Evolutionary conservation across 2,113 vertebrate genomes (phyloP), one percentile per base, ranked within the genome.

Genomic region (Ivindomyrus marchei): DNA sequence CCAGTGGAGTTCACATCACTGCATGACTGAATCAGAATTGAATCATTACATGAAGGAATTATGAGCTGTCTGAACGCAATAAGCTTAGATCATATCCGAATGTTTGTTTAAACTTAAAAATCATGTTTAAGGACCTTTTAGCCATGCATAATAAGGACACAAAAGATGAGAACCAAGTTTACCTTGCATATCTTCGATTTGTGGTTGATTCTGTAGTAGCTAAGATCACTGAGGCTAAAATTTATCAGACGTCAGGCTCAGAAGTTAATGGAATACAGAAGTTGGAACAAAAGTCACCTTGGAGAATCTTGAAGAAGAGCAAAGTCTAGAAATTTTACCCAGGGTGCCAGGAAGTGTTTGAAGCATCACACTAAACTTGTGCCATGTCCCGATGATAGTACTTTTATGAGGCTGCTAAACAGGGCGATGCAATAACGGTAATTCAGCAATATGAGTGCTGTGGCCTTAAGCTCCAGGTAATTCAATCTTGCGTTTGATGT

Each of bases 401-500:
- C 19, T 87, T 24, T 27, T 46, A 85, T 39, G 56, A 45, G 56
- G 39, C n/a, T 47, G 31, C 19, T n/a, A 89, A 89, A 77, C 27
- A 13, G 45, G 74, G 5, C 45, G 45, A 42, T 83, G 31, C 13
- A 50, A 77, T 53, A 53, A 42, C 10, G 3, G 39, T 83, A 45
- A 42, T 52, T 74, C 17, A 13, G 45, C 15, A 36, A 53, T 36
- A 87, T 50, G 88, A 84, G 17, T 84, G 74, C 11, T 19, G 39
- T 56, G 19, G 47, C 70, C 88, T 83, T 66, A 42, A 74, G 46
- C 15, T n/a, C 11, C 66, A 83, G 70, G 88, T 83, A 80, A 89
- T 89, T 53, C 46, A 11, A 31, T 31, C 24, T 17, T 53, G 47
- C 3, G 19, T 89, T 53, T 89, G 47, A 42, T 46, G 17, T 39